Base-by-base conservation (phyloP, 2,888 invertebrate genomes). In the Acanthopleura granulata region DNA sequence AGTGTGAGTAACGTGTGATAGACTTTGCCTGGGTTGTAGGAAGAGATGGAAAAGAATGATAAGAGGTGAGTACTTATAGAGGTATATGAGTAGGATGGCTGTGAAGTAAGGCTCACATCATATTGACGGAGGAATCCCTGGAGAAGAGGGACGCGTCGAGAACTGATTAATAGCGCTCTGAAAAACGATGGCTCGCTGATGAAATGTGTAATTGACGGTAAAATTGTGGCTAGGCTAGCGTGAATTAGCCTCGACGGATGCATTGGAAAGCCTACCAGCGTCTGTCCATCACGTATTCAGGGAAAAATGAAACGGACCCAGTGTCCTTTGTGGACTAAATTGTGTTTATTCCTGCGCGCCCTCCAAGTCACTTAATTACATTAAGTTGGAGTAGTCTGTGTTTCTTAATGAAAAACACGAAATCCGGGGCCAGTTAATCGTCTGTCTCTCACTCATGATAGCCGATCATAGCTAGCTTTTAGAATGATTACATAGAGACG, bases 331-430 rank as follows among this genome's bases (percentile, higher is more conserved):
- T 66, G 16, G 25, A 25, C 4, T 66, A 66, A 66, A 66, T 66
- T 66, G 66, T 66, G 66, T 66, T 66, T 66, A 66, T 66, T 66
- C 66, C 66, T 66, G 66, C 66, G 66, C 66, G 66, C 66, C 66
- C 66, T 66, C 66, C 66, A 66, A 66, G 66, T 66, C 66, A 66
- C 66, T 66, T 66, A 66, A 66, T 66, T 66, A 66, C 66, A 66
- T 66, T 66, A 66, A 66, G 66, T 66, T 66, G 66, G 66, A 66
- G 66, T 66, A 66, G 66, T 66, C 66, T 66, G 66, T 66, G 66
- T 66, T 66, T 66, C 66, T 66, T 66, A 66, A 66, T 66, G 66
- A 66, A 66, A 66, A 66, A 66, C 66, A 66, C 66, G 66, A 66
- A 66, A 66, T 66, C 66, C 66, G 29, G 66, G 66, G 27, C 66